Evolutionary conservation across 2,797 vertebrate species (phyloP), one percentile per base, ranked within the genome.

Genomic region (Podarcis lilfordi): DNA sequence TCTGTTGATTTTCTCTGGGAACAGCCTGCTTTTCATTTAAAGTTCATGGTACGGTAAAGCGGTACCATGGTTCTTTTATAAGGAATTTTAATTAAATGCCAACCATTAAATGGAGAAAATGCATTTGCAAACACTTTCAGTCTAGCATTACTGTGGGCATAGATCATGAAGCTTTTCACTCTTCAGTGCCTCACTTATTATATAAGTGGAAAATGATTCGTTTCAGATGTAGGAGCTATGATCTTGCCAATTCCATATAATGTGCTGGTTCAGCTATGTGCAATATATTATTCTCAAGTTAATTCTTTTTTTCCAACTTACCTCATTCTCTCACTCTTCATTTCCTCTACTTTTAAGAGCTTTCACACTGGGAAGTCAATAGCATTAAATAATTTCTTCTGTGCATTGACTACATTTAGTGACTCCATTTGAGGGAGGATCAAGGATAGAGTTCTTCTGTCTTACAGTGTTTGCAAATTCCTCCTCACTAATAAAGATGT

Each of bases 281-380:
- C 86, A 88, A 81, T 80, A 89, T 0, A 91, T 88, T 55, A 82
- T 89, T 80, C 78, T 79, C 88, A 61, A 29, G 71, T 91, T 37
- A n/a, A 86, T 88, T 9, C 61, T 81, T 82, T 76, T 76, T 86
- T 74, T 88, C 77, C 81, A 88, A 74, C 87, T 90, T 92, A 78
- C 82, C 82, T 77, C 59, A 2, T 92, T 94, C 83, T 84, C 1
- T 1, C 84, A 61, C 85, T 91, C 72, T 0, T 1, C 71, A 85
- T 91, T 94, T 94, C 88, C 92, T 87, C 78, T 86, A 40, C 83
- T 91, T 91, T 92, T 89, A 90, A 94, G 91, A 96, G 82, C 84
- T 80, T 85, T 94, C 88, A 91, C 17, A 59, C 55, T 37, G 74
- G 76, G 72, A 83, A 91, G 78, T 86, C 84, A 84, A 77, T 85